These are phyloP conservation scores for Clarias batrachus DNA, from an alignment of 2,113 vertebrate species.

Conservation along the genomic window DNA sequence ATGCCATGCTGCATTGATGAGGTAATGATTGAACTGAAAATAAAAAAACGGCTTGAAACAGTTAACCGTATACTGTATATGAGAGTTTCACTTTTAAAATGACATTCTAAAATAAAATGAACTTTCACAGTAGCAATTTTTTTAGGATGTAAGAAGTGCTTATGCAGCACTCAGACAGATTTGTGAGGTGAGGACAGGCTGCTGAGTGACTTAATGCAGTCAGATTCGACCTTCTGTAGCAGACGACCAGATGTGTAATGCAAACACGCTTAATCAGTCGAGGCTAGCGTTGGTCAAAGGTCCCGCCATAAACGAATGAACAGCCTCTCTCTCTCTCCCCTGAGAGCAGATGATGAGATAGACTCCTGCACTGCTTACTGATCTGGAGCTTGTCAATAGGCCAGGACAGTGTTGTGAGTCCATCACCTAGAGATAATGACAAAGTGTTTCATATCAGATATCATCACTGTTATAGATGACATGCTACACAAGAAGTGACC, in stretches of 20 bases:
- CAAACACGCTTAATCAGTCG: slow-evolving; percentile 59
- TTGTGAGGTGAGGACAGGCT: neutral
- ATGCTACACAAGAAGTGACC: neutral
- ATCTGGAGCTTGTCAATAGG: slow-evolving; percentile 63
- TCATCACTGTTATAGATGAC: slow-evolving; percentile 21
- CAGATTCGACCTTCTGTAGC: neutral
- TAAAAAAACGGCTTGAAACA: too few species aligned
- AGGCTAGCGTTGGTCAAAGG: slow-evolving; percentile 56
- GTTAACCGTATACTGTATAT: too few species aligned
- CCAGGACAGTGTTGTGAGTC: slow-evolving; percentile 52
- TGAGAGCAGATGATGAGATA: slow-evolving; percentile 60
- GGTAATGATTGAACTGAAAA: too few species aligned
- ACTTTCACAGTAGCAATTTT: too few species aligned
- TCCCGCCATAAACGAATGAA: slow-evolving; percentile 44
- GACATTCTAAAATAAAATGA: too few species aligned
- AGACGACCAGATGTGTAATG: slow-evolving; percentile 58
- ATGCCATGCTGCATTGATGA: too few species aligned
- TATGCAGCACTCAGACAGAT: neutral
- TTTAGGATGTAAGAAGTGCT: neutral
- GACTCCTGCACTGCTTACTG: slow-evolving; percentile 59
- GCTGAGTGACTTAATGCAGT: neutral
- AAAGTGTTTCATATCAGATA: slow-evolving; percentile 42
- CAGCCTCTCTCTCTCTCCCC: slow-evolving; percentile 31
- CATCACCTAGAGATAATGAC: slow-evolving; percentile 45
- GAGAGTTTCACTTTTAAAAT: too few species aligned